Evolutionary conservation across 1,140 invertebrate species (phyloP).

Genomic region (Oncopodura yosiiana): DNA sequence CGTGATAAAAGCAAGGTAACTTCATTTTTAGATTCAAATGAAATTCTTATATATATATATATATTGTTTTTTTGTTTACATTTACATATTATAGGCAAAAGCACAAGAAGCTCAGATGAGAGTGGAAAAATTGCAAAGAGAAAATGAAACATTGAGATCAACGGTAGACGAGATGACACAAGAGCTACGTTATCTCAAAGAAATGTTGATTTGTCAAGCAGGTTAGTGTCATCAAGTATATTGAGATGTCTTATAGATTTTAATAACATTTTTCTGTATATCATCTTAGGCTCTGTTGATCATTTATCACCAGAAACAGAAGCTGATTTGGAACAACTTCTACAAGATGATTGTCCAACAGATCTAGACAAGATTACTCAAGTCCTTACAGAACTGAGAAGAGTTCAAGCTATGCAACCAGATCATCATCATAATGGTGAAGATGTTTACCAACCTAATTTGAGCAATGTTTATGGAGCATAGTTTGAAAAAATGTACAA

Average conservation of each 20-base stretch:
- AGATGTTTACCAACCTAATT: background rate
- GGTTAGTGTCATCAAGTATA: conserved; percentile 43
- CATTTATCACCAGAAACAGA: conserved; percentile 24
- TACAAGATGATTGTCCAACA: conserved; percentile 26
- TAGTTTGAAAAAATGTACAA: too few species aligned
- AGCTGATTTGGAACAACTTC: conserved; percentile 26
- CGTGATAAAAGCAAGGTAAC: conserved; percentile 75
- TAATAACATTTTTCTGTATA: background rate
- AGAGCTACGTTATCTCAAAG: conserved; percentile 74
- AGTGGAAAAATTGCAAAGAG: conserved; percentile 63
- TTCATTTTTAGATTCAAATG: too few species aligned
- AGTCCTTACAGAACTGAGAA: conserved; percentile 26
- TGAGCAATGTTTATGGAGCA: too few species aligned
- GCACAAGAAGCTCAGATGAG: conserved; percentile 67
- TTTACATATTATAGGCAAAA: conserved; percentile 29
- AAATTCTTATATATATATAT: background rate
- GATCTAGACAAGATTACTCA: conserved; percentile 25
- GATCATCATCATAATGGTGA: background rate
- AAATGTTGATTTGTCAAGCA: conserved; percentile 71
- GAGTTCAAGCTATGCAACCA: conserved; percentile 19
- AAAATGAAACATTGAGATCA: conserved; percentile 74
- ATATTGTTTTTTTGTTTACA: background rate
- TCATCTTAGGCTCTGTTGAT: conserved; percentile 18
- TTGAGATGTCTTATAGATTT: background rate
- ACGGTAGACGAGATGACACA: conserved; percentile 75